Conservation (phyloP, 2,797 vertebrate genomes). For the Melanotaenia trifasciata region DNA sequence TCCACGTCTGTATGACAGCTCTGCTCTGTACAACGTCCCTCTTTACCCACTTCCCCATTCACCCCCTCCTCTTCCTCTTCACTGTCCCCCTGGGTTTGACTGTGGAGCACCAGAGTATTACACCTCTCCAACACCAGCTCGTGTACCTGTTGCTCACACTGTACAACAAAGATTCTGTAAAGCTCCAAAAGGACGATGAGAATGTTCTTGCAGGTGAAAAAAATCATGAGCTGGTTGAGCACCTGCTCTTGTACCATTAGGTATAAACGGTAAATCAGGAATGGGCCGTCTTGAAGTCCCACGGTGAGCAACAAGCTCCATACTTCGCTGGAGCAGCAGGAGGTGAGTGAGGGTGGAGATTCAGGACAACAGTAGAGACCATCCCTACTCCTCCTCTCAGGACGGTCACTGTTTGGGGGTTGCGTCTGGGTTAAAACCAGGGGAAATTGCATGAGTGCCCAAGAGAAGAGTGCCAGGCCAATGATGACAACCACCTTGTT, state of each 20-base stretch:
- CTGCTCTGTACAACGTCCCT: conserved; percentile 34
- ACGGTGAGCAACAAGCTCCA: conserved; percentile 83
- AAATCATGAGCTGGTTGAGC: conserved; percentile 84
- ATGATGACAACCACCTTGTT: conserved; percentile 70
- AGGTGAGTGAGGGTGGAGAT: background rate
- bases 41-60: conserved; percentile 16
- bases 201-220: conserved; percentile 87
- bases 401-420: conserved; percentile 27
- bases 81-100: conserved; percentile 16
- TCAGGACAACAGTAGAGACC: background rate
- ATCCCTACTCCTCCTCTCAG: no score
- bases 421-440: conserved; percentile 83
- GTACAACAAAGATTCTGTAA: conserved; percentile 82
- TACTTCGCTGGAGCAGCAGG: conserved; percentile 80
- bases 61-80: conserved; percentile 6
- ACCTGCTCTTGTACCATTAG: conserved; percentile 79
- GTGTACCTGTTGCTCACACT: conserved; percentile 60
- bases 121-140: conserved; percentile 19
- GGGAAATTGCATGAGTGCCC: conserved; percentile 86
- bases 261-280: conserved; percentile 83
- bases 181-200: conserved; percentile 82
- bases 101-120: conserved; percentile 14
- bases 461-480: conserved; percentile 82
- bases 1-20: conserved; percentile 51
- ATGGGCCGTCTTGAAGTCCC: conserved; percentile 83